Evolutionary conservation across 2,113 vertebrate genomes (phyloP).

Genomic region (Aythya baeri): DNA sequence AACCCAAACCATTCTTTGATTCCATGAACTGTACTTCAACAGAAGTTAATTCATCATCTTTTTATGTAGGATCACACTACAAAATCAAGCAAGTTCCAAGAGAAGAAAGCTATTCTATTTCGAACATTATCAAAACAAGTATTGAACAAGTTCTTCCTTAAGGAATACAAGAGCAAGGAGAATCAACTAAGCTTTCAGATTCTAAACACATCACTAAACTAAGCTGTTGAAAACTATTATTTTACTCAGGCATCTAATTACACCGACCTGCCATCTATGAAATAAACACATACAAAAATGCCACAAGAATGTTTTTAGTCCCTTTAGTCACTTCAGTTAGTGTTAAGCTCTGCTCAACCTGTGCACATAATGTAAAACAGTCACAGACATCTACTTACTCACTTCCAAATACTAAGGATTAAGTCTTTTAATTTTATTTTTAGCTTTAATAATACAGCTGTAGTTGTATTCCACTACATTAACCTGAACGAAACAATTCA

Average conservation of each 20-base stretch:
- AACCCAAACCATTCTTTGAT: too few species aligned
- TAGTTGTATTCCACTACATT: neutral
- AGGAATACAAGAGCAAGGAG: neutral
- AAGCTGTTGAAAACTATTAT: neutral
- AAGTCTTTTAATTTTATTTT: neutral
- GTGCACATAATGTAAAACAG: neutral
- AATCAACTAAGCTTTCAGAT: neutral
- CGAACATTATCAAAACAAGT: neutral
- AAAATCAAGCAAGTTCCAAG: neutral
- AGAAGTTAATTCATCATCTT: neutral
- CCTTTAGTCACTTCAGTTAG: neutral
- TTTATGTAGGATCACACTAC: neutral
- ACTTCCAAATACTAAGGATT: neutral
- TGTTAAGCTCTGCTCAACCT: neutral
- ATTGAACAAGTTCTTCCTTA: neutral
- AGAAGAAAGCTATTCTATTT: neutral
- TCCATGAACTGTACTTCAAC: neutral
- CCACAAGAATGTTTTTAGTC: neutral
- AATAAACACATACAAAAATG: neutral
- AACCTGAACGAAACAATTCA: neutral
- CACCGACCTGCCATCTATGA: neutral
- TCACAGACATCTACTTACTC: neutral
- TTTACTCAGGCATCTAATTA: neutral
- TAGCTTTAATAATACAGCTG: neutral
- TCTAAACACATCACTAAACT: neutral